Conservation (phyloP, 92 coral and sea anemone species). For the Epizoanthus stellaris region DNA sequence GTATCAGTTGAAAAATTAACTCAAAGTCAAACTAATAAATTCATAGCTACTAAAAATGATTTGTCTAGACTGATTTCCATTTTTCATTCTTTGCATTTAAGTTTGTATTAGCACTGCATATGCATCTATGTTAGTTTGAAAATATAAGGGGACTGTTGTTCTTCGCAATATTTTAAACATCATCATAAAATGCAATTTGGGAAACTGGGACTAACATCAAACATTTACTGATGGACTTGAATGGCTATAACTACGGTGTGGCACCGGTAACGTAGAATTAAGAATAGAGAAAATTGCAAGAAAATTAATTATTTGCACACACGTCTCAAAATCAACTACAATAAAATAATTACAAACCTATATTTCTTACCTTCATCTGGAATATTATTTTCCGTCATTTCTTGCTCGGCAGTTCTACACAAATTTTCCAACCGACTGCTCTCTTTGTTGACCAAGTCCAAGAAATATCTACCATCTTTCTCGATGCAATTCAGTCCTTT, state of each 20-base stretch:
- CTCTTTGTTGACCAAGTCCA: conserved; percentile 77
- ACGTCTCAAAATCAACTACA: conserved; percentile 7
- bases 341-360: conserved; percentile 12
- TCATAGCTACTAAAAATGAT: background rate
- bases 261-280: background rate
- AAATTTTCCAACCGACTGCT: conserved; percentile 76
- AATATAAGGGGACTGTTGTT: background rate
- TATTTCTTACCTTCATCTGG: conserved; percentile 79
- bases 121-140: background rate
- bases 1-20: background rate
- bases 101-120: background rate
- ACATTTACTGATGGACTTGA: background rate
- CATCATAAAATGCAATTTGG: background rate
- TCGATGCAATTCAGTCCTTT: conserved; percentile 72
- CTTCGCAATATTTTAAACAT: background rate
- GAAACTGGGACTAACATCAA: background rate
- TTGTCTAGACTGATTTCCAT: conserved; percentile 39
- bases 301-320: background rate
- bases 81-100: conserved; percentile 1
- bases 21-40: background rate
- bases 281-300: background rate
- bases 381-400: conserved; percentile 75
- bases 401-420: conserved; percentile 75
- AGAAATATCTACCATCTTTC: conserved; percentile 87
- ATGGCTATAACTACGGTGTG: background rate